Base-by-base conservation (phyloP, 2,888 invertebrate genomes). In the Heliothis peltigera region DNA sequence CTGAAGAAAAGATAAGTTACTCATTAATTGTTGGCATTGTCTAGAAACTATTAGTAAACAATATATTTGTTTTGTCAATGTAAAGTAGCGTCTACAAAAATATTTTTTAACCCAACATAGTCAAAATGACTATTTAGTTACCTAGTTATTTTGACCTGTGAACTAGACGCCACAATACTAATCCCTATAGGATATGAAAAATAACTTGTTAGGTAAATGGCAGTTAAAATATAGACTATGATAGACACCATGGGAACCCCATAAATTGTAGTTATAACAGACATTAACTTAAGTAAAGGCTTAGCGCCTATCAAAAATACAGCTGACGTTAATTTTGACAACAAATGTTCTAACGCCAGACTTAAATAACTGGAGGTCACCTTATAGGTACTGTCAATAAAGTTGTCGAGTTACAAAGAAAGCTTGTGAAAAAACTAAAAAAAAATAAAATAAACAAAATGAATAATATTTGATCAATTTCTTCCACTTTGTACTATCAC, bases 401-500 rank as follows among this genome's bases (percentile, higher is more conserved):
- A 58, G 47, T 66, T 70, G 66, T 64, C 75, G 53, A 75, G 66
- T 74, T 70, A 62, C 51, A 70, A 65, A 55, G n/a, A 72, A 54
- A 62, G 72, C 43, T 1, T 49, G 22, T 48, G 21, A 22, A 61
- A 54, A 71, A 61, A 28, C 43, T 39, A 42, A 48, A 18, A 59
- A 21, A 18, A 25, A 57, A 25, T 49, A 51, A 42, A 25, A 17
- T 17, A 52, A 46, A 51, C 35, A 61, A 49, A 47, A 49, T 18
- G 7, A 68, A 52, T 51, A 57, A 60, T 59, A 55, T 77, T 75
- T 76, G 78, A 74, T 70, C 79, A 63, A 73, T 66, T 78, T 76
- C 60, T 79, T 79, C 77, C 74, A 81, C 74, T 80, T 80, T 80
- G 79, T 81, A 80, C 81, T 80, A 79, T 62, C 56, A 64, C 58